A percentile compares a stretch with the other conserved stretches of the same genome.
phyloP scores from a whole-genome alignment of 2,797 vertebrate genomes.

The Esox lucius region DNA sequence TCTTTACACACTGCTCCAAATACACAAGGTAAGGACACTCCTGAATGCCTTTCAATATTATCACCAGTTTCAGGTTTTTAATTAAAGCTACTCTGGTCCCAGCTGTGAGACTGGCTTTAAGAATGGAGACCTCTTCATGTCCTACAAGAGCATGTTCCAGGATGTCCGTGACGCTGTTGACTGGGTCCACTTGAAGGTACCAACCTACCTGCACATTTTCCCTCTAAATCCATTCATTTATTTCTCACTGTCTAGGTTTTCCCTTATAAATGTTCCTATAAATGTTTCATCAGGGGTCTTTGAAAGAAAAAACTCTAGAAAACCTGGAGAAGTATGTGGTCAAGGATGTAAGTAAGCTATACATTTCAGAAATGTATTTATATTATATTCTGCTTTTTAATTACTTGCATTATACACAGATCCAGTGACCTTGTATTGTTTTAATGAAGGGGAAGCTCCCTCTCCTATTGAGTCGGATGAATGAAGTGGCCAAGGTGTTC shows the following conservation, averaged over 20 bases:
- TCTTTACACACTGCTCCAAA: conserved; percentile 92
- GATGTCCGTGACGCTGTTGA: conserved; percentile 93
- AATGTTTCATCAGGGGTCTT: conserved; percentile 76
- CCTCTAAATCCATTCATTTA: background rate
- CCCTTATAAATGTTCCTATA: background rate
- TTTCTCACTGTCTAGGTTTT: background rate
- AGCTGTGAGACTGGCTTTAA: conserved; percentile 95
- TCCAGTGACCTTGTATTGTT: background rate
- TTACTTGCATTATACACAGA: background rate
- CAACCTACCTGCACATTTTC: background rate
- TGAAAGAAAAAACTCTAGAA: conserved; percentile 94
- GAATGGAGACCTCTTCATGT: conserved; percentile 97
- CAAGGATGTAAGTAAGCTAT: conserved; percentile 86
- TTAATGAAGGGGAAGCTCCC: conserved; percentile 84
- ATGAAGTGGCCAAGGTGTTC: conserved; percentile 93
- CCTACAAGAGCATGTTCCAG: conserved; percentile 96
- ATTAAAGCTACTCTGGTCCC: background rate
- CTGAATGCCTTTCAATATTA: background rate
- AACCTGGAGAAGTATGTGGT: conserved; percentile 93
- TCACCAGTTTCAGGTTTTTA: background rate
- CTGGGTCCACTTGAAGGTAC: conserved; percentile 95
- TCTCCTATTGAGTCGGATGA: conserved; percentile 91
- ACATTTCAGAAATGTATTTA: background rate
- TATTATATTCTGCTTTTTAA: background rate
- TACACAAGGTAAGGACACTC: conserved; percentile 81